Conservation (phyloP, 1,140 invertebrate genomes). For the Apis laboriosa region DNA sequence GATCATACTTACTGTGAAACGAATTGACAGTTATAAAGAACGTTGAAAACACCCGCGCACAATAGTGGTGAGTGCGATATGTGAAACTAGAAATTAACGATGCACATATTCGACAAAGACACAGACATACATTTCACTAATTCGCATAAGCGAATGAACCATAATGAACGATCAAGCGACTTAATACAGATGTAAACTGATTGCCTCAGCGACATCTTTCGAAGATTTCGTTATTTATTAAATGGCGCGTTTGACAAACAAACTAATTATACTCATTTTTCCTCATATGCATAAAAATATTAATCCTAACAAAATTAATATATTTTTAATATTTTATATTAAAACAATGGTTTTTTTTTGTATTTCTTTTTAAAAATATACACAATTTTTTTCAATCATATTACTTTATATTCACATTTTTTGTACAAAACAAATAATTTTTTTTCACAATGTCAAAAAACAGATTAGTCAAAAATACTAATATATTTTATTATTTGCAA, state of each 20-base stretch:
- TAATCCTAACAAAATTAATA: neutral
- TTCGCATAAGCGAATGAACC: slow-evolving; percentile 27
- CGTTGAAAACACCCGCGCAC: slow-evolving; percentile 17
- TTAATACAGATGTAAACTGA: neutral
- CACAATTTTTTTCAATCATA: slow-evolving; percentile 9
- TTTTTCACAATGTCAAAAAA: slow-evolving; percentile 32
- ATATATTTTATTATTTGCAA: slow-evolving; percentile 29
- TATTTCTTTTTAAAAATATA: neutral
- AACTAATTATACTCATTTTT: no score
- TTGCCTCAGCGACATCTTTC: neutral
- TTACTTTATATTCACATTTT: slow-evolving; percentile 50
- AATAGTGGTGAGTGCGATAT: slow-evolving; percentile 5
- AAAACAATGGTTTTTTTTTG: no score
- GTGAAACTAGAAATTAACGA: slow-evolving; percentile 36
- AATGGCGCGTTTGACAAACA: neutral
- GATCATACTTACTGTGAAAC: slow-evolving; percentile 48
- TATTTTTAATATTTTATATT: neutral
- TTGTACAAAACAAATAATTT: slow-evolving; percentile 48
- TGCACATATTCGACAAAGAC: slow-evolving; percentile 46
- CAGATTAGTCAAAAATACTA: slow-evolving; percentile 43
- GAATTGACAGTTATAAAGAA: neutral
- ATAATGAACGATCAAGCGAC: slow-evolving; percentile 7
- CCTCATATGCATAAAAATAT: neutral
- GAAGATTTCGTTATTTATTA: neutral
- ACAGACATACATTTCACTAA: slow-evolving; percentile 33